Percentiles rank a stretch among this genome's conserved stretches.
Conservation (phyloP, 2,888 invertebrate genomes). For the Caprella mutica region DNA sequence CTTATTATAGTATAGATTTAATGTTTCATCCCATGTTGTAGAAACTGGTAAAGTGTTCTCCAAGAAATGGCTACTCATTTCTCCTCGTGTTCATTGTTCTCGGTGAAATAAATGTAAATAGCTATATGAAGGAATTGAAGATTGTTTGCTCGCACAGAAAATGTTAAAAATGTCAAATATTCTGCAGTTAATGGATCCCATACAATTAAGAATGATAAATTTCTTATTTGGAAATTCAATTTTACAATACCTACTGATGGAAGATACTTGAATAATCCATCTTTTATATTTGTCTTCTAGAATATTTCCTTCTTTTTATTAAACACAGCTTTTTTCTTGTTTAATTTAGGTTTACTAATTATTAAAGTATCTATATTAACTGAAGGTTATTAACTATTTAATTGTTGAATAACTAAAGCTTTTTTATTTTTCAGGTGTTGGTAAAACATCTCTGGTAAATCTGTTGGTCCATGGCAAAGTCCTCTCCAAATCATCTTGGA, state of each 20-base stretch:
- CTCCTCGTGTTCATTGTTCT: too few species aligned
- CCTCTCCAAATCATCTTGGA: conserved; percentile 79
- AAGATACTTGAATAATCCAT: background rate
- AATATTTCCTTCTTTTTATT: background rate
- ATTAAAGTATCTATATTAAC: too few species aligned
- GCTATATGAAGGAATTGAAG: too few species aligned
- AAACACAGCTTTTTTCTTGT: background rate
- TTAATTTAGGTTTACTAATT: background rate
- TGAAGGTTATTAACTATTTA: too few species aligned
- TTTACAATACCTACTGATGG: background rate
- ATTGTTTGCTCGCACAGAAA: background rate
- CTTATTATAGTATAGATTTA: background rate
- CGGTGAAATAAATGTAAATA: too few species aligned
- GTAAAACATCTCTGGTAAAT: conserved; percentile 89
- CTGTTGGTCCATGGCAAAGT: conserved; percentile 79
- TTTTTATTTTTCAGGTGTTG: conserved; percentile 50
- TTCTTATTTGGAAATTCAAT: background rate
- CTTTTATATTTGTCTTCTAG: background rate
- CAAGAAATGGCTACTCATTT: too few species aligned
- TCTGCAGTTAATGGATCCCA: background rate
- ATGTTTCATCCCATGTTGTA: background rate
- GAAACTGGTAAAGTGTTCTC: too few species aligned
- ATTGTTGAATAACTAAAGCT: too few species aligned
- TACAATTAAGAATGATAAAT: background rate
- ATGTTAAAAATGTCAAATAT: background rate